phyloP scores from a whole-genome alignment of 2,888 invertebrate species.

The Drosophila histrio region DNA sequence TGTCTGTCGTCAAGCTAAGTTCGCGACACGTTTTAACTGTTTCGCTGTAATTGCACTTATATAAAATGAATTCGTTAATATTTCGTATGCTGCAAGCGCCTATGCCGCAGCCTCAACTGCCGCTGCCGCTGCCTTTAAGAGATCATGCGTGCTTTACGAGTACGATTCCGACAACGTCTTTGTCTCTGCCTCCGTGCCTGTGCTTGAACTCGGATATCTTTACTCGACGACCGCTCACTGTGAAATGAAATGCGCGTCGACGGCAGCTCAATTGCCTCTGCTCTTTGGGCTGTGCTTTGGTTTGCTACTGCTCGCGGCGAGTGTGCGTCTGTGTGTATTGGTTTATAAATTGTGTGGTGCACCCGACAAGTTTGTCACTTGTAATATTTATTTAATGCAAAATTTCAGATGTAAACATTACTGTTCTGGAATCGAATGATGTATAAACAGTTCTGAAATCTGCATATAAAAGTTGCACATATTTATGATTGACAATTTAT shows the following conservation, averaged over 20 bases:
- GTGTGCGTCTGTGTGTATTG: background rate
- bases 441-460: too few species aligned
- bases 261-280: conserved; percentile 24
- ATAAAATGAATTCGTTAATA: conserved; percentile 29
- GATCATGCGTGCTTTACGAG: conserved; percentile 36
- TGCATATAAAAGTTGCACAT: too few species aligned
- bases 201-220: conserved; percentile 30
- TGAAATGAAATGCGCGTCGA: conserved; percentile 50
- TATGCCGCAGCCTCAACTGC: conserved; percentile 5
- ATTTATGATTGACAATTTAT: too few species aligned
- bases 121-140: conserved; percentile 4
- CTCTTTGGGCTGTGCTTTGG: conserved; percentile 33
- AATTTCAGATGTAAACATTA: background rate
- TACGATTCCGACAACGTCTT: background rate
- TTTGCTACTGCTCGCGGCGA: conserved; percentile 5
- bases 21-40: conserved; percentile 35
- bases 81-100: conserved; percentile 22
- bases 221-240: conserved; percentile 44
- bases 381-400: background rate
- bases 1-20: conserved; percentile 9
- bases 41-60: conserved; percentile 51
- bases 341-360: conserved; percentile 1
- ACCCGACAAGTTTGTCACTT: conserved; percentile 39
- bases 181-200: background rate
- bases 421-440: background rate